Percentiles rank a stretch among this genome's conserved stretches.
phyloP scores from a whole-genome alignment of 2,888 invertebrate genomes.

The Andrena praecox region DNA sequence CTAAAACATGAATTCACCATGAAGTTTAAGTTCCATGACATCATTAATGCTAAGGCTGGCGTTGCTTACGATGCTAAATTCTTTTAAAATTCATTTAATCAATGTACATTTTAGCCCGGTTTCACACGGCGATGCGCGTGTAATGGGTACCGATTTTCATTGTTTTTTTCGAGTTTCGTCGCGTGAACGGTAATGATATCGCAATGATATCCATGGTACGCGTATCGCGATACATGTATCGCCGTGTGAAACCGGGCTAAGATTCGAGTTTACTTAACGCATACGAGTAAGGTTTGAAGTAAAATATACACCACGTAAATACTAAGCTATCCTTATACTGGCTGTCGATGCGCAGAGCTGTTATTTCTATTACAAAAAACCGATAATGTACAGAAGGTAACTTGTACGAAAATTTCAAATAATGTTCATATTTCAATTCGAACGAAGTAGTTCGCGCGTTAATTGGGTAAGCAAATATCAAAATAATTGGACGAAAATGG shows the following conservation, averaged over 20 bases:
- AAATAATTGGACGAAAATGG: conserved; percentile 8
- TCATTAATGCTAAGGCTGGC: conserved; percentile 5
- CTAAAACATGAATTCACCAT: not conserved
- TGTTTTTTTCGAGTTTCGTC: too few species aligned
- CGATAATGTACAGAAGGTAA: not conserved
- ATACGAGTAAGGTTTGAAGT: not conserved
- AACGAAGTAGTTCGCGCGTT: not conserved
- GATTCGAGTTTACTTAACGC: not conserved
- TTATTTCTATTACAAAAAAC: conserved; percentile 18
- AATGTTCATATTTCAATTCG: conserved; percentile 9
- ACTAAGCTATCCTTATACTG: conserved; percentile 4
- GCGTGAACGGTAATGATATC: too few species aligned
- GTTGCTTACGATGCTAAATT: conserved; percentile 33
- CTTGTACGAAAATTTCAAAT: conserved; percentile 5
- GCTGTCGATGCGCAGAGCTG: conserved; percentile 14
- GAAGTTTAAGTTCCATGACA: not conserved
- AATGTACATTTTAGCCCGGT: conserved; percentile 18
- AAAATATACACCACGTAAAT: not conserved
- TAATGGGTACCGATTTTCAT: too few species aligned
- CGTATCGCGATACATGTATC: too few species aligned
- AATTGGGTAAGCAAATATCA: conserved; percentile 14
- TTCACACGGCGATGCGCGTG: too few species aligned
- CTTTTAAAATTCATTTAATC: conserved; percentile 16
- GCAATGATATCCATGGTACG: too few species aligned
- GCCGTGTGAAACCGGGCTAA: too few species aligned